A percentile compares a stretch with the other conserved stretches of the same genome.
Conservation (phyloP, 2,113 vertebrate genomes). For the Oncorhynchus tshawytscha region DNA sequence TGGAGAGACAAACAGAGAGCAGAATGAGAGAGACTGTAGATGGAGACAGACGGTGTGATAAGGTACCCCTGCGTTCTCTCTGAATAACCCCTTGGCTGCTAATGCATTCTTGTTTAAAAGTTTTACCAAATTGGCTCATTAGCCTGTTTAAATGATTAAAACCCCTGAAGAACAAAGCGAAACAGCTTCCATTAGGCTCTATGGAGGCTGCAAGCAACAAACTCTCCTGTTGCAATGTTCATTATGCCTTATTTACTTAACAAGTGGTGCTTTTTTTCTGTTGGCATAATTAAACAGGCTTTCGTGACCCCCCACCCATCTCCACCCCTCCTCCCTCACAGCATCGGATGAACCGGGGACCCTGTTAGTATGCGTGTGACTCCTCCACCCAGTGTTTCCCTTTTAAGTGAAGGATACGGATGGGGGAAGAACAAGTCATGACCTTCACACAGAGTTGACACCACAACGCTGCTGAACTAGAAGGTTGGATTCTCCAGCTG, state of each 20-base stretch:
- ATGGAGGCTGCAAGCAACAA: conserved; percentile 47
- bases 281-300: conserved; percentile 2
- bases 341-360: conserved; percentile 5
- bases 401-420: conserved; percentile 16
- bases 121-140: conserved; percentile 71
- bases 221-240: conserved; percentile 43
- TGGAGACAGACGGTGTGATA: background rate
- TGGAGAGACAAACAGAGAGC: conserved; percentile 39
- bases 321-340: too few species aligned
- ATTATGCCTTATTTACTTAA: conserved; percentile 61
- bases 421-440: background rate
- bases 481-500: conserved; percentile 1
- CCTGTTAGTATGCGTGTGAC: conserved; percentile 32
- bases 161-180: conserved; percentile 57
- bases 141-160: conserved; percentile 63
- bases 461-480: background rate
- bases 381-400: conserved; percentile 11
- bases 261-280: conserved; percentile 34
- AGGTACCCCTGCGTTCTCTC: background rate
- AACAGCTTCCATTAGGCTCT: conserved; percentile 55
- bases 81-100: conserved; percentile 5
- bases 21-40: conserved; percentile 1
- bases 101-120: conserved; percentile 61
- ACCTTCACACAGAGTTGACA: conserved; percentile 8
- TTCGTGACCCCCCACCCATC: background rate